phyloP scores from a whole-genome alignment of 2,113 vertebrate species.

The Myotis lucifugus region DNA sequence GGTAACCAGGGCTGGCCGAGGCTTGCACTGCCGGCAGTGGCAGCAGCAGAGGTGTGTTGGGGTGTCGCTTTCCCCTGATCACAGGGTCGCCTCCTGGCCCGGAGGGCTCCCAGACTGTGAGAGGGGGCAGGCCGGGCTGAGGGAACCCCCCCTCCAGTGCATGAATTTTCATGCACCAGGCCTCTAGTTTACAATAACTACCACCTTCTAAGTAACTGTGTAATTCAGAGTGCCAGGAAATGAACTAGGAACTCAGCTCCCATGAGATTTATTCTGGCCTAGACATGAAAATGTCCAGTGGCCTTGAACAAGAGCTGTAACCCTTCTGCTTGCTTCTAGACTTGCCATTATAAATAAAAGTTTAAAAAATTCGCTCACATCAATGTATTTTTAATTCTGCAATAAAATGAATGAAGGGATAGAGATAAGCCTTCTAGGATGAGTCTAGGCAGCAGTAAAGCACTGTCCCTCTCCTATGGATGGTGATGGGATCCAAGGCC shows the following conservation, averaged over 20 bases:
- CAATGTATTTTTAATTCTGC: not conserved
- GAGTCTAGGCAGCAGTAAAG: not conserved
- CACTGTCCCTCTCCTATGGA: not conserved
- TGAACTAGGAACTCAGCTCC: not conserved
- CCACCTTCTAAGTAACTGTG: not conserved
- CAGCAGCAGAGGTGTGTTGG: too few species aligned
- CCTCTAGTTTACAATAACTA: not conserved
- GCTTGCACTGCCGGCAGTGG: too few species aligned
- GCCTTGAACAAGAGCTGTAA: not conserved
- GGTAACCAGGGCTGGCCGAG: too few species aligned
- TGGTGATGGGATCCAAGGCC: not conserved
- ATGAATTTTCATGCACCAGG: too few species aligned
- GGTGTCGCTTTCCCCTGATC: too few species aligned
- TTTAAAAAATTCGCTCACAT: not conserved
- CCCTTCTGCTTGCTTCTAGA: not conserved
- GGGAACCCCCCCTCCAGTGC: too few species aligned
- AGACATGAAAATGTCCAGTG: not conserved
- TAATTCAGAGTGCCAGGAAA: constrained; percentile 16
- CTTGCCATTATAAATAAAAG: not conserved
- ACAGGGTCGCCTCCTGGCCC: too few species aligned
- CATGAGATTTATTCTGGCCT: not conserved
- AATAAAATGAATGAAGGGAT: not conserved
- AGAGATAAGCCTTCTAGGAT: not conserved
- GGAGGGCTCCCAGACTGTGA: too few species aligned
- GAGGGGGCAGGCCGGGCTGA: too few species aligned